These are phyloP conservation scores for Stegodyphus dumicola DNA, from an alignment of 1,140 invertebrate species.

Conservation along the genomic window DNA sequence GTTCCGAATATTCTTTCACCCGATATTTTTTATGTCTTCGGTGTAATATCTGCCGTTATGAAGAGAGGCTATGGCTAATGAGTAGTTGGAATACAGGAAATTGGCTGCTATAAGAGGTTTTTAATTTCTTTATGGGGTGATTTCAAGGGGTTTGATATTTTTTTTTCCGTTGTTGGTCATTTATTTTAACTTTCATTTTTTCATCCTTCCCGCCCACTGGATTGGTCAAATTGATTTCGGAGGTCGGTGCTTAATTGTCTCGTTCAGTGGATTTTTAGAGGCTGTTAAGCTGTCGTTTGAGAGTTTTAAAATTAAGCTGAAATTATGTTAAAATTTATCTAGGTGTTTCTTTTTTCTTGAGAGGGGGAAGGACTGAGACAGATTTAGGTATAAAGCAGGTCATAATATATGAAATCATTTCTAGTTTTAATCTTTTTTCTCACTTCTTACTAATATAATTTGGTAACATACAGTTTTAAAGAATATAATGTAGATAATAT, in stretches of 20 bases:
- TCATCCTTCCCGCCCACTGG: background rate
- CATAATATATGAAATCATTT: too few relatives aligned
- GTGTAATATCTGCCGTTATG: constrained; percentile 27
- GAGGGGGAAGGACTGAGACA: too few relatives aligned
- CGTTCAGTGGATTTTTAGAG: constrained; percentile 6
- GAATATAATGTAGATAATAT: too few relatives aligned
- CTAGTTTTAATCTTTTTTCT: too few relatives aligned
- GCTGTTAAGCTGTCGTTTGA: background rate
- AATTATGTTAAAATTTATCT: background rate
- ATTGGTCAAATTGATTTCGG: constrained; percentile 30
- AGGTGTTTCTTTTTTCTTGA: too few relatives aligned
- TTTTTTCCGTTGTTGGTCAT: too few relatives aligned
- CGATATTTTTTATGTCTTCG: background rate
- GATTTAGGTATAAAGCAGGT: too few relatives aligned
- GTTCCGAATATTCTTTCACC: too few relatives aligned
- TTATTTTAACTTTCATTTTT: constrained; percentile 9
- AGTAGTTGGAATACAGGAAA: constrained; percentile 44
- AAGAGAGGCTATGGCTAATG: constrained; percentile 3
- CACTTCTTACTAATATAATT: too few relatives aligned
- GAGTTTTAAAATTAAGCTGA: constrained; percentile 18
- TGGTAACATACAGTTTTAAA: too few relatives aligned
- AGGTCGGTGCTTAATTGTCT: constrained; percentile 27
- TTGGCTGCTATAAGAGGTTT: constrained; percentile 51
- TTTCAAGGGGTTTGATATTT: too few relatives aligned
- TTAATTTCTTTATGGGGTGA: constrained; percentile 44